Evolutionary conservation across 1,140 invertebrate species (phyloP).

Genomic region (Brachionus koreanus): DNA sequence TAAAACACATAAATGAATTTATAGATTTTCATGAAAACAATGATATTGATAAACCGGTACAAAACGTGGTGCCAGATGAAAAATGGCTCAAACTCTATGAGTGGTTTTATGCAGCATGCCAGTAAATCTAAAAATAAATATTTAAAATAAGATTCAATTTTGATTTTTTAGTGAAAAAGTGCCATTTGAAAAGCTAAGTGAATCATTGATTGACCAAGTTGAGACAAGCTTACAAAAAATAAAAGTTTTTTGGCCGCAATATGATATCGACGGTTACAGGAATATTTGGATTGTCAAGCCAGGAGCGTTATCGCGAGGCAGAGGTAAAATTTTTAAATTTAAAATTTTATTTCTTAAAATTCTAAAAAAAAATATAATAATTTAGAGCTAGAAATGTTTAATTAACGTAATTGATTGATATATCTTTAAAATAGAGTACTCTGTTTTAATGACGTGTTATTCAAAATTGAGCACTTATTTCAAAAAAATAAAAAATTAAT

Average conservation of each 20-base stretch:
- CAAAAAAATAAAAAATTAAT: too few relatives aligned
- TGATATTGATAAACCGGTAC: constrained; percentile 68
- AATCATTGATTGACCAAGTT: constrained; percentile 45
- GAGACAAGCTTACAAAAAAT: constrained; percentile 63
- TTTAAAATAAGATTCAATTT: background rate
- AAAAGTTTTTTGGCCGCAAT: constrained; percentile 71
- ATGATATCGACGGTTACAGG: constrained; percentile 70
- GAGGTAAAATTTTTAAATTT: constrained; percentile 55
- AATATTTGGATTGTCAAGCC: constrained; percentile 95
- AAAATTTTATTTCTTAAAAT: background rate
- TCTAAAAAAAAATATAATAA: too few relatives aligned
- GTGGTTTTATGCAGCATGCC: constrained; percentile 42
- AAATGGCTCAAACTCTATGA: constrained; percentile 81
- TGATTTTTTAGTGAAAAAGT: constrained; percentile 55
- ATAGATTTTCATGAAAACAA: constrained; percentile 72
- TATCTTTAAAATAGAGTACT: too few relatives aligned
- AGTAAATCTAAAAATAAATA: background rate
- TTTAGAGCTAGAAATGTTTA: too few relatives aligned
- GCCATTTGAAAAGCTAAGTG: constrained; percentile 54
- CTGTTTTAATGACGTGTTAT: too few relatives aligned
- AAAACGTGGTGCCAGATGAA: constrained; percentile 53
- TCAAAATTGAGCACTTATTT: too few relatives aligned
- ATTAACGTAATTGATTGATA: too few relatives aligned
- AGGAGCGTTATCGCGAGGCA: constrained; percentile 81
- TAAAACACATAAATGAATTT: constrained; percentile 71